Base-by-base conservation (phyloP, 2,113 vertebrate genomes). In the Pelusios castaneus region DNA sequence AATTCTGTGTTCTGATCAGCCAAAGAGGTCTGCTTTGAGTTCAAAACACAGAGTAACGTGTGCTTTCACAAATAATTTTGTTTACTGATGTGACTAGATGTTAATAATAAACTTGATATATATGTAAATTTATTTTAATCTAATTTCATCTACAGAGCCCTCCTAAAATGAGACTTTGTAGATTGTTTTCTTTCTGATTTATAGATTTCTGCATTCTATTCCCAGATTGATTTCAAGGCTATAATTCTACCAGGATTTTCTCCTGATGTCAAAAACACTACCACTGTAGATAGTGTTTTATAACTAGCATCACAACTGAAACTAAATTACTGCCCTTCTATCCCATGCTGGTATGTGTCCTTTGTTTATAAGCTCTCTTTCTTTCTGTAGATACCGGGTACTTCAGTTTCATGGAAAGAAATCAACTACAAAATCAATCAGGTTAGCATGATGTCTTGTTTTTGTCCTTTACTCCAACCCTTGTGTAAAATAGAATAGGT, bases 71-170 rank as follows among this genome's bases (percentile, higher is more conserved):
- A 94, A 97, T 97, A 98, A 98, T 97, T 97, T 98, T 97, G 96
- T 95, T 98, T 98, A 97, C 97, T 93, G 94, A 96, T 96, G 93
- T 97, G 98, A 97, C 96, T 97, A 95, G 96, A 96, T 97, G 97
- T 97, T 98, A 97, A 97, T 98, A 98, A 98, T 98, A 98, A 98
- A 98, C 97, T 98, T 98, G 98, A 98, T 98, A 97, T 98, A 97
- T 98, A 98, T 98, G 98, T 98, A 98, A 98, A 98, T 98, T 98
- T 97, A 97, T 98, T 98, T 98, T 97, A 97, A 98, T 98, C 97
- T 97, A 97, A 98, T 98, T 98, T 98, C 98, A 95, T 97, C 97
- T 97, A 92, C 96, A 27, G 89, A 97, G 96, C 93, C 90, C 92
- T 97, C 97, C 97, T 97, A 93, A 97, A 97, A 96, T 95, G 90